A percentile compares a stretch with the other conserved stretches of the same genome.
Evolutionary conservation across 2,113 vertebrate genomes (phyloP).

Genomic region (Chlorodrepanis virens): DNA sequence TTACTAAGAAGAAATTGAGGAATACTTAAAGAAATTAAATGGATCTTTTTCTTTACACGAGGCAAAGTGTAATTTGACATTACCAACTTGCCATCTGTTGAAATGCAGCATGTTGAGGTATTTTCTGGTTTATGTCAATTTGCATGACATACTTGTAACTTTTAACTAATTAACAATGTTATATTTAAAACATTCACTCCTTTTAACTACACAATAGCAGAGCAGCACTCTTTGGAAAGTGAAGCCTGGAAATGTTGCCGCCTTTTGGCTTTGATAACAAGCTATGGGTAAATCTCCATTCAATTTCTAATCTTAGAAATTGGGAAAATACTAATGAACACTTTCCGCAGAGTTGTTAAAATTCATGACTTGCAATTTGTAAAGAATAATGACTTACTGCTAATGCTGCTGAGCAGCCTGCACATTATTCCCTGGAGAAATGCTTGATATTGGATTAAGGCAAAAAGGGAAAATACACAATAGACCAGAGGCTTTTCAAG

Average conservation of each 20-base stretch:
- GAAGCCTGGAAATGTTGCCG: not conserved
- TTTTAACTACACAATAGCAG: not conserved
- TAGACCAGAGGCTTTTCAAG: not conserved
- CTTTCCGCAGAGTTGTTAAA: not conserved
- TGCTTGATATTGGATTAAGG: not conserved
- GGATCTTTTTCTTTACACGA: not conserved
- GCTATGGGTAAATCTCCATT: not conserved
- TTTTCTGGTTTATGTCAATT: not conserved
- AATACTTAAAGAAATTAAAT: not conserved
- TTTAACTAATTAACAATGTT: not conserved
- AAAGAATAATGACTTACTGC: not conserved
- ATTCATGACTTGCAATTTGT: constrained; percentile 19
- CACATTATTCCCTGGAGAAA: not conserved
- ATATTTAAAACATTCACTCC: not conserved
- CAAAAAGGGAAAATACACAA: not conserved
- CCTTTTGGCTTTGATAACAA: not conserved
- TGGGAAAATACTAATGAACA: not conserved
- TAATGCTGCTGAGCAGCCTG: not conserved
- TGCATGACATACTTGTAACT: not conserved
- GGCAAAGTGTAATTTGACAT: not conserved
- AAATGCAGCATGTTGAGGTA: not conserved
- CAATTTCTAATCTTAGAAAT: not conserved
- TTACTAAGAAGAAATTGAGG: not conserved
- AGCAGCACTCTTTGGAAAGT: not conserved
- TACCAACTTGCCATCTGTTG: not conserved